Evolutionary conservation across 2,797 vertebrate species (phyloP).

Genomic region (Parauchenoglanis ngamensis): DNA sequence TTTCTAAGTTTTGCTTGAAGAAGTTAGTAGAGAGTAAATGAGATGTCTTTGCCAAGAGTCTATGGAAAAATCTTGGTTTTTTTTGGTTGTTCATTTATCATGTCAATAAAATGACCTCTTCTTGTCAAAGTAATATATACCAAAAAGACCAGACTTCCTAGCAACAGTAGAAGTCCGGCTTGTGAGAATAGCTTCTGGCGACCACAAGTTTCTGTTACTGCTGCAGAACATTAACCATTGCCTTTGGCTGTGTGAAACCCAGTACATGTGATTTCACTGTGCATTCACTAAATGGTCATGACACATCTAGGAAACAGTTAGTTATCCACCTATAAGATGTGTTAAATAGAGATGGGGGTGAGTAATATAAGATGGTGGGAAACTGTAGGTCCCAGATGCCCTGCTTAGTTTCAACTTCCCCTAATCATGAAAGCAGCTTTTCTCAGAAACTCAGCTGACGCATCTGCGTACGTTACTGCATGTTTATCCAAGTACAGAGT

Average conservation of each 20-base stretch:
- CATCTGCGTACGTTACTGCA: neutral
- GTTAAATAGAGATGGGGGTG: neutral
- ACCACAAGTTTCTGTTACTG: too few species aligned
- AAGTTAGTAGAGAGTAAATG: neutral
- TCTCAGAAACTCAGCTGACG: neutral
- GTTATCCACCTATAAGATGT: neutral
- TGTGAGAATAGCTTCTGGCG: neutral
- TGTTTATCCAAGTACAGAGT: conserved; percentile 3
- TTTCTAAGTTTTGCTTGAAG: neutral
- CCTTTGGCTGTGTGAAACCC: neutral
- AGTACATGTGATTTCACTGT: neutral
- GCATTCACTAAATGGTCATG: neutral
- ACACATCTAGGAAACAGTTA: neutral
- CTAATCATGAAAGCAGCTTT: neutral
- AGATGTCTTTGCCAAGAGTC: neutral
- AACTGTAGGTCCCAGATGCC: neutral
- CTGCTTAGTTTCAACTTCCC: neutral
- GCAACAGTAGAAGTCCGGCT: neutral
- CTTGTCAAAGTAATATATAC: neutral
- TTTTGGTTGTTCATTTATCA: neutral
- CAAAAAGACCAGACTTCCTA: neutral
- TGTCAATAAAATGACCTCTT: neutral
- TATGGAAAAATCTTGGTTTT: neutral
- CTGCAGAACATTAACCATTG: neutral
- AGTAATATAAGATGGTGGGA: neutral